Evolutionary conservation across 2,888 invertebrate species (phyloP).

Genomic region (Drosophila austrosaltans): DNA sequence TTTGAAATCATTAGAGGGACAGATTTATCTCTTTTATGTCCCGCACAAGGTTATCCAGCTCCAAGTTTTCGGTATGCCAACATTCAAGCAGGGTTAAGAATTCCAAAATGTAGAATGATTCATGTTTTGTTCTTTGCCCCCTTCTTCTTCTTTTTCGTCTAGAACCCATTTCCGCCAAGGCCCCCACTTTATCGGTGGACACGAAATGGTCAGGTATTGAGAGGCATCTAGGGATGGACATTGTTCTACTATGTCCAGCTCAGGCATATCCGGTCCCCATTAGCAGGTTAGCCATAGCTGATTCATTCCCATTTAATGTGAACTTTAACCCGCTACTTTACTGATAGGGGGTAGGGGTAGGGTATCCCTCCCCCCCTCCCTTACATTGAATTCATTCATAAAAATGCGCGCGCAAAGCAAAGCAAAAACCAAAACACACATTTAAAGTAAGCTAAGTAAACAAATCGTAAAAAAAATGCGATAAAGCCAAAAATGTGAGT

Average conservation of each 20-base stretch:
- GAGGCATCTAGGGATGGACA: constrained; percentile 86
- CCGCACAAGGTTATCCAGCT: constrained; percentile 90
- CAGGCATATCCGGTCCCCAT: constrained; percentile 90
- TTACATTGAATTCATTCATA: constrained; percentile 58
- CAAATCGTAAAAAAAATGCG: constrained; percentile 55
- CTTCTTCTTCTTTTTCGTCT: background rate
- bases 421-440: constrained; percentile 45
- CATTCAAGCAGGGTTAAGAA: constrained; percentile 14
- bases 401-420: constrained; percentile 58
- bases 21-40: constrained; percentile 86
- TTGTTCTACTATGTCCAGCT: constrained; percentile 90
- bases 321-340: constrained; percentile 56
- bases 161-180: constrained; percentile 81
- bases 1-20: constrained; percentile 65
- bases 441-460: constrained; percentile 73
- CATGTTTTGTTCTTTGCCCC: background rate
- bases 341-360: background rate
- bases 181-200: constrained; percentile 85
- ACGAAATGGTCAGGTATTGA: constrained; percentile 85
- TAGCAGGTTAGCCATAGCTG: constrained; percentile 84
- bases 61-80: constrained; percentile 81
- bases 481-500: constrained; percentile 16
- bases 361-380: background rate
- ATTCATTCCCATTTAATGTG: constrained; percentile 42
- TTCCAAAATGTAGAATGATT: background rate